Conservation (phyloP, 2,797 vertebrate species). For the Darevskia nairensis region DNA sequence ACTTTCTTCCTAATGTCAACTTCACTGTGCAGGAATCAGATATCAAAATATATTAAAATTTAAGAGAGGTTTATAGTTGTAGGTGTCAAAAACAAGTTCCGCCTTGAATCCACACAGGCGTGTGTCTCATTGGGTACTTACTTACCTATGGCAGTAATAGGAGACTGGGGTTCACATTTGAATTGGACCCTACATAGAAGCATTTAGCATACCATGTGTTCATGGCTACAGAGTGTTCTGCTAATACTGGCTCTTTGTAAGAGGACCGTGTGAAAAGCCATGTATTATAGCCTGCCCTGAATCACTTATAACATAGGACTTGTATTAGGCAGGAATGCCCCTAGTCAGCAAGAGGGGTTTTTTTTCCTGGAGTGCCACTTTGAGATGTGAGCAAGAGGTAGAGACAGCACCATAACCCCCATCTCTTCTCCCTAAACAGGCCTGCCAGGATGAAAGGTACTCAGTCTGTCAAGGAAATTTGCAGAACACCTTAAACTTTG, state of each 20-base stretch:
- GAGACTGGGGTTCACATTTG: neutral
- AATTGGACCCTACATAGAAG: neutral
- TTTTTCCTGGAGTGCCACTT: fast-evolving
- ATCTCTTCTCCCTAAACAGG: neutral
- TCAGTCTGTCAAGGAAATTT: too few species aligned
- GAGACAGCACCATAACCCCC: neutral
- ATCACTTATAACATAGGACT: neutral
- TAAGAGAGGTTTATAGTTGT: neutral
- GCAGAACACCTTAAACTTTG: neutral
- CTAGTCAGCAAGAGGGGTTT: neutral
- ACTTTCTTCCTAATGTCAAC: neutral
- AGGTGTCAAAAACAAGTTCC: neutral
- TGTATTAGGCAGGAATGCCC: neutral
- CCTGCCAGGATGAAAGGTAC: too few species aligned
- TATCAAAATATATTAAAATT: neutral
- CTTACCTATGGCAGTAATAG: neutral
- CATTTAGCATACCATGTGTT: neutral
- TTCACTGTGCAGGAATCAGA: neutral
- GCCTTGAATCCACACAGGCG: neutral
- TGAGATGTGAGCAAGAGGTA: too few species aligned
- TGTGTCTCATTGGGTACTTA: neutral
- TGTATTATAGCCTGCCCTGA: neutral
- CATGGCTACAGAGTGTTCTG: neutral
- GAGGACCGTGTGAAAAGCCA: neutral
- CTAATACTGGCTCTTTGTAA: neutral